Conservation (phyloP, 2,888 invertebrate species). For the Spodoptera littoralis region DNA sequence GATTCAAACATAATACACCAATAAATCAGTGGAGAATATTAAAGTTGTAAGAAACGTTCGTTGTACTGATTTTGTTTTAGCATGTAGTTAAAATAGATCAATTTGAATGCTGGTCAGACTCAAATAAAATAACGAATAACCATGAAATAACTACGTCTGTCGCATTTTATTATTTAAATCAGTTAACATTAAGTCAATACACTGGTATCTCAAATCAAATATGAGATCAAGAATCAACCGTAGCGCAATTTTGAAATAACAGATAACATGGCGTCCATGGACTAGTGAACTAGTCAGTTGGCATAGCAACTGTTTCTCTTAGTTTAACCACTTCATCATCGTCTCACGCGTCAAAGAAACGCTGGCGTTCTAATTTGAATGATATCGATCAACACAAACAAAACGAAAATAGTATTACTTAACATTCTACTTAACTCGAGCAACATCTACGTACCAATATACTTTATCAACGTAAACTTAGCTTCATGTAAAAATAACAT, state of each 20-base stretch:
- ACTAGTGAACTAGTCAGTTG: constrained; percentile 6
- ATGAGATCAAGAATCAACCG: too few species aligned
- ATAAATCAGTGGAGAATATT: constrained; percentile 48
- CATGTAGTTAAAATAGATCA: constrained; percentile 18
- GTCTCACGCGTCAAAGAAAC: neutral
- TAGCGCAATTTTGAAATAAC: constrained; percentile 15
- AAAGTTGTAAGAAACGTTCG: constrained; percentile 30
- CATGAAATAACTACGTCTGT: neutral
- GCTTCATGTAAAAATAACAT: constrained; percentile 48
- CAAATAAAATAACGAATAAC: neutral
- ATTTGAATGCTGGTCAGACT: constrained; percentile 30
- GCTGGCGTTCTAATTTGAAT: neutral
- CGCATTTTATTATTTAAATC: too few species aligned
- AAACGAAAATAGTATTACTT: constrained; percentile 1
- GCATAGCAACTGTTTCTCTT: constrained; percentile 22
- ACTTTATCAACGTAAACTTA: constrained; percentile 35
- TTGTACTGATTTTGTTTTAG: constrained; percentile 26
- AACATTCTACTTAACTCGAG: constrained; percentile 12
- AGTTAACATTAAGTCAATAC: too few species aligned
- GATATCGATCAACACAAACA: constrained; percentile 1
- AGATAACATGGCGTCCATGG: constrained; percentile 29
- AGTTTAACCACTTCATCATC: neutral
- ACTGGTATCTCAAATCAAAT: too few species aligned
- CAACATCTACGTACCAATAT: constrained; percentile 9
- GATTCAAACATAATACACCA: constrained; percentile 27